Conservation (phyloP, 2,113 vertebrate genomes). For the Stigmatopora nigra region DNA sequence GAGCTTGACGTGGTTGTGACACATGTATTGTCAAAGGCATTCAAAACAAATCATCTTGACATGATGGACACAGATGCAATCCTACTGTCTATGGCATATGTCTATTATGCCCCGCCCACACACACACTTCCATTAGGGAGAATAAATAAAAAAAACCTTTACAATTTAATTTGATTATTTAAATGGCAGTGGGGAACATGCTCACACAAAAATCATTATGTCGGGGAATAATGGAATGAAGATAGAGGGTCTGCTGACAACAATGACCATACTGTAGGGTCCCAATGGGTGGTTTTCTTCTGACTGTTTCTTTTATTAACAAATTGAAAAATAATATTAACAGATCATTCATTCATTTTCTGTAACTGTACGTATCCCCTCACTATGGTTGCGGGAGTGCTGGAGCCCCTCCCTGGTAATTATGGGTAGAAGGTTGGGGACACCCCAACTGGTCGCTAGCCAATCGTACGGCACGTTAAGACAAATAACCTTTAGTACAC, state of each 20-base stretch:
- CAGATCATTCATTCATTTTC: too few relatives aligned
- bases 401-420: too few relatives aligned
- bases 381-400: too few relatives aligned
- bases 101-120: background rate
- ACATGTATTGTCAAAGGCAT: background rate
- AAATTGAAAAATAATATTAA: too few relatives aligned
- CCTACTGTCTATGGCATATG: background rate
- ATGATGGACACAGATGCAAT: background rate
- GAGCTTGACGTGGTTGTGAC: conserved; percentile 24
- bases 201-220: background rate
- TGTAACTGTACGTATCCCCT: too few relatives aligned
- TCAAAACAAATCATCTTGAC: background rate
- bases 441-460: too few relatives aligned
- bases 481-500: too few relatives aligned
- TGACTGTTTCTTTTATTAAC: too few relatives aligned
- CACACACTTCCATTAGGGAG: background rate
- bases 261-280: background rate
- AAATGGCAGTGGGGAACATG: background rate
- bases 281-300: background rate
- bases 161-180: background rate
- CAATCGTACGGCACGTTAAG: too few relatives aligned
- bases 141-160: background rate
- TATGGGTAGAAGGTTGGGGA: too few relatives aligned
- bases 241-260: background rate
- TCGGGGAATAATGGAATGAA: background rate